phyloP scores from a whole-genome alignment of 2,113 vertebrate species.

The Colinus virginianus region DNA sequence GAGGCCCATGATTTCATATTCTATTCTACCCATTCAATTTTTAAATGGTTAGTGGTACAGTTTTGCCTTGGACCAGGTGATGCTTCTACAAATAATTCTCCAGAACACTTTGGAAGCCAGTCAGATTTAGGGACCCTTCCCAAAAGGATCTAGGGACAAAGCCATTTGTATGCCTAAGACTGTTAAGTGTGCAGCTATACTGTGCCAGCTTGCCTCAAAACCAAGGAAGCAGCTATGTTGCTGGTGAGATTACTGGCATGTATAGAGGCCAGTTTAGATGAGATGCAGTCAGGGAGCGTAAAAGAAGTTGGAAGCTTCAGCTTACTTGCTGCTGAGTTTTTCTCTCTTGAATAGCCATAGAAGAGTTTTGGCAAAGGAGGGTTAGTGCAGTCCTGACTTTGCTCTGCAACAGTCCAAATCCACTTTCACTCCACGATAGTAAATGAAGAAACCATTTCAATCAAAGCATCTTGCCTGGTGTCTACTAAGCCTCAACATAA shows the following conservation, averaged over 20 bases:
- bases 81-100: not conserved
- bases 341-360: conserved; percentile 58
- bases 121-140: not conserved
- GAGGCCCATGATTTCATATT: not conserved
- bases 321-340: conserved; percentile 76
- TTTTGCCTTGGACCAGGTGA: not conserved
- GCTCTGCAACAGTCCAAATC: conserved; percentile 79
- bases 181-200: not conserved
- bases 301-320: conserved; percentile 6
- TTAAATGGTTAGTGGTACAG: not conserved
- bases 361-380: conserved; percentile 66
- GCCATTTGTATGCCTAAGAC: accelerated
- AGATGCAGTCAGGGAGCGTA: conserved; percentile 79
- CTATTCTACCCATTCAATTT: not conserved
- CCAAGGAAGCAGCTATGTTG: not conserved
- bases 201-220: not conserved
- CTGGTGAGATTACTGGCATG: not conserved
- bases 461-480: not conserved
- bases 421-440: conserved; percentile 66
- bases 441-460: conserved; percentile 37
- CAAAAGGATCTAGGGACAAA: not conserved
- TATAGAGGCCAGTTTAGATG: not conserved
- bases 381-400: conserved; percentile 79
- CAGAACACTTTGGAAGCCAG: not conserved
- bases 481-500: not conserved